Evolutionary conservation across 2,797 vertebrate genomes (phyloP).

Genomic region (Myoxocephalus aenaeus): DNA sequence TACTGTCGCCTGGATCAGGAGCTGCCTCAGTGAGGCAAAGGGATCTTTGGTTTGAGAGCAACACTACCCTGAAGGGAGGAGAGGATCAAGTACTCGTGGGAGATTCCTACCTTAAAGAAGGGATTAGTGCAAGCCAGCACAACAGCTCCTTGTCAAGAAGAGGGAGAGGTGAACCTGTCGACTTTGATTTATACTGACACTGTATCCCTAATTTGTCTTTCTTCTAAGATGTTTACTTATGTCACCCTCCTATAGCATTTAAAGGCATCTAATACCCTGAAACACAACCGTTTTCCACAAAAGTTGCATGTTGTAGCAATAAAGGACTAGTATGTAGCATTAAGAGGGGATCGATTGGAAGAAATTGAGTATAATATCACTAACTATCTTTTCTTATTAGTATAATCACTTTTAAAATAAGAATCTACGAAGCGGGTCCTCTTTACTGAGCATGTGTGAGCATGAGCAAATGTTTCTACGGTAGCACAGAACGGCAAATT

Average conservation of each 20-base stretch:
- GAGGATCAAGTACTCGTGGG: conserved; percentile 83
- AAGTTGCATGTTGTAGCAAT: not conserved
- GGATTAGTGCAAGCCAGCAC: conserved; percentile 76
- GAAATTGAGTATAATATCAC: not conserved
- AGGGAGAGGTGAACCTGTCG: conserved; percentile 83
- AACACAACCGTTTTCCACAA: not conserved
- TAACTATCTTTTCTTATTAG: not conserved
- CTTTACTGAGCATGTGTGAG: not conserved
- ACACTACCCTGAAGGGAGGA: conserved; percentile 83
- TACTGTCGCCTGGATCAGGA: conserved; percentile 52
- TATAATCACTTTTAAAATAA: not conserved
- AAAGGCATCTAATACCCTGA: not conserved
- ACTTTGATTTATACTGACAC: conserved; percentile 7
- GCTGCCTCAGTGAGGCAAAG: conserved; percentile 52
- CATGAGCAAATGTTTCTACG: not conserved
- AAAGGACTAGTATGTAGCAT: not conserved
- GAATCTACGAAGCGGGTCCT: too few species aligned
- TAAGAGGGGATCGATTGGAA: not conserved
- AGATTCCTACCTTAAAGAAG: conserved; percentile 79
- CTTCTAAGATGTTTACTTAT: not conserved
- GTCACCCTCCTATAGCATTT: not conserved
- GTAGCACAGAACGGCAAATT: not conserved
- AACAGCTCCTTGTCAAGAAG: conserved; percentile 84
- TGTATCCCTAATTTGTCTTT: not conserved
- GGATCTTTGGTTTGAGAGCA: conserved; percentile 78